These are phyloP conservation scores for Oncorhynchus gorbuscha DNA, from an alignment of 2,113 vertebrate species.

Conservation along the genomic window DNA sequence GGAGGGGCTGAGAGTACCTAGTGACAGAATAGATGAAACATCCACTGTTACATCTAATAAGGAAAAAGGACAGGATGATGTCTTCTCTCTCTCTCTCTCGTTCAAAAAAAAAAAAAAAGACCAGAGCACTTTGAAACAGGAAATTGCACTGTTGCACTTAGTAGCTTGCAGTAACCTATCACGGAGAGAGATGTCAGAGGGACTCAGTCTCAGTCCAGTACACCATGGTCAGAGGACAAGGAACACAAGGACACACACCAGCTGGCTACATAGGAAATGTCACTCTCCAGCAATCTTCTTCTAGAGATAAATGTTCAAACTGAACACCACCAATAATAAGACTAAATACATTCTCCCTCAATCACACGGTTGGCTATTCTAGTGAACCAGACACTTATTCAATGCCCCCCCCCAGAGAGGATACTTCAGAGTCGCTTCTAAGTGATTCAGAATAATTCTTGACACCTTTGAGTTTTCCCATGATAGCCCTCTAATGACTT, in stretches of 20 bases:
- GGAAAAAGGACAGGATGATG: neutral
- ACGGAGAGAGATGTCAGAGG: no score
- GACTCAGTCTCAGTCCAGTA: no score
- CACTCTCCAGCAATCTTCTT: no score
- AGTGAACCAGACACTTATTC: constrained; percentile 15
- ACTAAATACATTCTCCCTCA: constrained; percentile 3
- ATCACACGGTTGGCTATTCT: neutral
- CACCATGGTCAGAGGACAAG: no score
- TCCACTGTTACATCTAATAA: neutral
- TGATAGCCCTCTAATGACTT: constrained; percentile 29
- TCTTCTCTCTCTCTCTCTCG: neutral
- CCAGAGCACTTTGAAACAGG: no score
- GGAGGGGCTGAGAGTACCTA: constrained; percentile 95
- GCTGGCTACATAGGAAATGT: no score
- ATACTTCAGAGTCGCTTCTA: constrained; percentile 31
- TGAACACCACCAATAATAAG: neutral
- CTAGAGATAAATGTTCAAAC: neutral
- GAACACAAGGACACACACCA: no score
- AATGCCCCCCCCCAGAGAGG: neutral
- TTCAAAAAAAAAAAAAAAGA: no score
- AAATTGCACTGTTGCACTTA: no score
- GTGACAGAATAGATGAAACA: neutral
- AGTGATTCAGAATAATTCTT: constrained; percentile 52
- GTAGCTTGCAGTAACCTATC: no score
- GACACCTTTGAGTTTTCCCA: constrained; percentile 19